Base-by-base conservation (phyloP, 92 coral and sea anemone genomes). In the Bergia puertoricense region DNA sequence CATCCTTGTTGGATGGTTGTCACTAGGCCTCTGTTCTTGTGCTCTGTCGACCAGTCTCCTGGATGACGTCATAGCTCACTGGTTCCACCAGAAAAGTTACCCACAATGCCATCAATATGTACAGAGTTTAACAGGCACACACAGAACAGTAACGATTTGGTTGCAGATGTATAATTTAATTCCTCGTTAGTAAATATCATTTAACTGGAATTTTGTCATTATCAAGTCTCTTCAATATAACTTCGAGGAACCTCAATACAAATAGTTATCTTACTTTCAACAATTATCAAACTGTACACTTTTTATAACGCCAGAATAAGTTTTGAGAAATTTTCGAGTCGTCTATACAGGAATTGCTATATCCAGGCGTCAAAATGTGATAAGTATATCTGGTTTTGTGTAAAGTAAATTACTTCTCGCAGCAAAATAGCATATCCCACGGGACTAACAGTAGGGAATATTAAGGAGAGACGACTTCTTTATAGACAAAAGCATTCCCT, bases 281-380 rank as follows among this genome's bases (percentile, higher is more conserved):
- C 88, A 86, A 78, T 87, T 91, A 90, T 92, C 94, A 93, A 93
- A 93, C 86, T 88, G 94, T 91, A 93, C 91, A 91, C 81, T 45
- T 59, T 66, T 69, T 10, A 69, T 69, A n/a, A 38, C 83, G 83
- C 83, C 69, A 79, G 83, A 30, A 79, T 50, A 66, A 46, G 83
- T 75, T 75, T 40, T 18, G 11, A 75, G 79, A 75, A 50, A 51
- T 51, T 51, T 7, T 23, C 74, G 74, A n/a, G 38, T 51, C 4
- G 83, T 79, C 67, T 50, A 66, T 66, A 50, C 66, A 50, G 83
- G 23, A 51, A 79, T 22, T 42, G 43, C 68, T 54, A 50, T 11
- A 79, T 10, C 56, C 43, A 11, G 65, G 68, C 83, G 44, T 79
- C 67, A 79, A 36, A 50, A 41, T 20, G 45, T 18, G 41, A 13